A percentile compares a stretch with the other conserved stretches of the same genome.
These are phyloP conservation scores for Ceriagrion tenellum DNA, from an alignment of 2,888 invertebrate species.

Conservation along the genomic window DNA sequence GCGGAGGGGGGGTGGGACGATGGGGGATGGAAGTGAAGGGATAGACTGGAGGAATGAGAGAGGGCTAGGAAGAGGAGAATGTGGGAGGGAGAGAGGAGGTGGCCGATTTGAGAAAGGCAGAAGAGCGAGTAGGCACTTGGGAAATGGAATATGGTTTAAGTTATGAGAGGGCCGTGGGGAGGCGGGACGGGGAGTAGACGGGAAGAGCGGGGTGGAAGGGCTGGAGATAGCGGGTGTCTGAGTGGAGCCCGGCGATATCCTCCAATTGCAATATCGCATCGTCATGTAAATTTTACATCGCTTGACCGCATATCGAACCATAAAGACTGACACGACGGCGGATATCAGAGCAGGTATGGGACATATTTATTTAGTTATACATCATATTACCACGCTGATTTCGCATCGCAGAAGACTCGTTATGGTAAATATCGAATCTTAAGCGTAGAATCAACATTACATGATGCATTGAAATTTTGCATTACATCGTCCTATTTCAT, in stretches of 20 bases:
- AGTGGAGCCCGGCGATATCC: not conserved
- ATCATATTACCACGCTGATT: no score
- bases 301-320: no score
- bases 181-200: not conserved
- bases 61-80: constrained; percentile 71
- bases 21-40: constrained; percentile 68
- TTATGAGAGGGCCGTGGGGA: not conserved
- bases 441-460: no score
- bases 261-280: no score
- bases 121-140: constrained; percentile 18
- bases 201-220: not conserved
- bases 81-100: constrained; percentile 67
- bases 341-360: no score
- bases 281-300: no score
- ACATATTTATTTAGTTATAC: no score
- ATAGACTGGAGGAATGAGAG: constrained; percentile 69
- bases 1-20: not conserved
- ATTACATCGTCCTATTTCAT: no score
- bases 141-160: constrained; percentile 33
- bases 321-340: no score
- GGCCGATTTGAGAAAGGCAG: constrained; percentile 11
- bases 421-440: no score
- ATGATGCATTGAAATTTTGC: no score
- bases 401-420: no score
- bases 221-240: not conserved